Evolutionary conservation across 2,797 vertebrate genomes (phyloP).

Genomic region (Cyprinodon diabolis): DNA sequence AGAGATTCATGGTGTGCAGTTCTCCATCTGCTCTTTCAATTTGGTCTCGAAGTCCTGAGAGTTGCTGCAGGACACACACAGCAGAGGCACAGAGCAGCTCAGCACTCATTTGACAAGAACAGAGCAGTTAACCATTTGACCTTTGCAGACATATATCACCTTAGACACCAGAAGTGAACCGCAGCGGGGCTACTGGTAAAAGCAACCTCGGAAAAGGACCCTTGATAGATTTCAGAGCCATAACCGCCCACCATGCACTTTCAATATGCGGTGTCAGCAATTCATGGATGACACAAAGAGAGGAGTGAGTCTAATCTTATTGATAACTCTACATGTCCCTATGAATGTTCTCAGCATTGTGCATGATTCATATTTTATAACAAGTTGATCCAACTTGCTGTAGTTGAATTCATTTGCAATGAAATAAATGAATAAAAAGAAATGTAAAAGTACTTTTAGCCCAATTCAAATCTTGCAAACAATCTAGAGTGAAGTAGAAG

Average conservation of each 20-base stretch:
- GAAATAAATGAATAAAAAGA: too few species aligned
- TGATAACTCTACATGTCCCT: slow-evolving; percentile 10
- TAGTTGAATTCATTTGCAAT: too few species aligned
- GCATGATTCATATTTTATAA: not conserved
- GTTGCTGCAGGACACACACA: slow-evolving; percentile 28
- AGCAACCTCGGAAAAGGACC: slow-evolving; percentile 30
- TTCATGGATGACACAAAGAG: not conserved
- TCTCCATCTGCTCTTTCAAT: slow-evolving; percentile 41
- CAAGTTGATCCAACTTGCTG: not conserved
- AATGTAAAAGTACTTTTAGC: not conserved
- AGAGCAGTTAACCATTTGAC: slow-evolving; percentile 61
- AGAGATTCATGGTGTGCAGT: not conserved
- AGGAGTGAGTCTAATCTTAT: not conserved
- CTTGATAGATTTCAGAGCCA: not conserved
- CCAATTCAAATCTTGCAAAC: not conserved
- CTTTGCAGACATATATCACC: slow-evolving; percentile 54
- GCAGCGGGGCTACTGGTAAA: slow-evolving; percentile 15
- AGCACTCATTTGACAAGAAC: slow-evolving; percentile 40
- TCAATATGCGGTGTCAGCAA: slow-evolving; percentile 27
- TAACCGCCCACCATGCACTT: slow-evolving; percentile 33
- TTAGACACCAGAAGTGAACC: slow-evolving; percentile 26
- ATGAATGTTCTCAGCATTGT: not conserved
- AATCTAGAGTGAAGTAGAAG: not conserved
- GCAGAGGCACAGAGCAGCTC: slow-evolving; percentile 28
- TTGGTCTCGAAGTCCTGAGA: slow-evolving; percentile 15